Evolutionary conservation across 2,113 vertebrate genomes (phyloP).

Genomic region (Pseudorectes ferrugineus): DNA sequence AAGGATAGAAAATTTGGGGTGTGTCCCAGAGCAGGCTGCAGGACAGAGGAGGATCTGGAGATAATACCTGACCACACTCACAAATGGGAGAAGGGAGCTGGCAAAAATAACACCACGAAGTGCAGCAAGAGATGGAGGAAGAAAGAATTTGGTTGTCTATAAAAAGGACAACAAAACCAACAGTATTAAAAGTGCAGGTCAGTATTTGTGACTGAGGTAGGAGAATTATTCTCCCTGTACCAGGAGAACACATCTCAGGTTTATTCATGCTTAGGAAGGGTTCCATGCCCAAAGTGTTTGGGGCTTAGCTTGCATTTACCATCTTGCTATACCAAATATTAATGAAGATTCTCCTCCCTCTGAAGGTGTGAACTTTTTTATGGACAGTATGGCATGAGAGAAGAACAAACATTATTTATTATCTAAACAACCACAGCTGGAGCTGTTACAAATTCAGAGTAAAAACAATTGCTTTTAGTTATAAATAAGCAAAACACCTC

Average conservation of each 20-base stretch:
- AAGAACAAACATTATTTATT: not conserved
- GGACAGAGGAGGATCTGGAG: not conserved
- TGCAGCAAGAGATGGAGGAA: not conserved
- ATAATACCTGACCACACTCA: rapidly evolving
- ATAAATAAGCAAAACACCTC: not conserved
- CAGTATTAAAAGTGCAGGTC: not conserved
- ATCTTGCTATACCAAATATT: not conserved
- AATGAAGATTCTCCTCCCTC: not conserved
- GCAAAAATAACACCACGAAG: not conserved
- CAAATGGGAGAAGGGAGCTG: rapidly evolving
- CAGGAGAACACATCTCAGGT: not conserved
- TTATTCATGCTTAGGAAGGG: not conserved
- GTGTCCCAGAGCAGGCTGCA: not conserved
- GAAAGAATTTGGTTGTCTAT: not conserved
- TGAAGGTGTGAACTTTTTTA: not conserved
- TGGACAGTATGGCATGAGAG: not conserved
- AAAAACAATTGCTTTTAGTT: not conserved
- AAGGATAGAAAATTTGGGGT: not conserved
- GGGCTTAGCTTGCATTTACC: not conserved
- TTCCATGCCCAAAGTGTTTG: not conserved
- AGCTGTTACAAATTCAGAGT: not conserved
- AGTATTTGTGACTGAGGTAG: not conserved
- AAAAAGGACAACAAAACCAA: not conserved
- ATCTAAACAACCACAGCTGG: not conserved
- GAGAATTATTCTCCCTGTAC: not conserved